Evolutionary conservation across 2,888 invertebrate genomes (phyloP), one percentile per base, ranked within the genome.

Genomic region (Sympetrum striolatum): DNA sequence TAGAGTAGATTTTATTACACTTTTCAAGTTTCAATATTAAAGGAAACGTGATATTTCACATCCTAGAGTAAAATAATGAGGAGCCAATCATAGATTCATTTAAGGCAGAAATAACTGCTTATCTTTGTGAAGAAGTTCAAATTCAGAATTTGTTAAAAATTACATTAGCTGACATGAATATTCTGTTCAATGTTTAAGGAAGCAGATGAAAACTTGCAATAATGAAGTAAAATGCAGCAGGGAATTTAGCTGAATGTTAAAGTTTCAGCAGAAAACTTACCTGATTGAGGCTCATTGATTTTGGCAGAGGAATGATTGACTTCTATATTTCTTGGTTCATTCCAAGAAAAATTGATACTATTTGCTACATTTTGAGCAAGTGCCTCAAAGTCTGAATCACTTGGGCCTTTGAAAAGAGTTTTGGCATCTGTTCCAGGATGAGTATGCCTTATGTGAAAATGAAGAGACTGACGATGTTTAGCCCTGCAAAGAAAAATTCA

Each of bases 401-500:
- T 64, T 22, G 86, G 86, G 3, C 86, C 86, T 37, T 58, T 35
- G 37, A 37, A 60, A 22, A 86, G 86, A 10, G 86, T n/a, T 22
- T 37, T 58, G 1, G 14, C 60, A 31, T 86, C 86, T 14, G 58
- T 37, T 18, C 60, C 86, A 8, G 86, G 86, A n/a, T 86, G 86
- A 8, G 37, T 64, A 60, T 60, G 60, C 37, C 86, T 58, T 25
- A 86, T 86, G 60, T 86, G 86, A 58, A 86, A 48, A 37, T 60
- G 86, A 12, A 86, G 64, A 37, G 86, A 86, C 35, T 86, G 86
- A 1, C 86, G 86, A n/a, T 86, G 86, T 53, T 86, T 86, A 6
- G 86, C 86, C 86, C 86, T 86, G 60, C 6, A 53, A 53, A 18
- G n/a, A 44, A 44, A 4, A 44, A 39, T 39, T 6, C 39, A 39